Evolutionary conservation across 2,797 vertebrate genomes (phyloP).

Genomic region (Malacoraja senta): DNA sequence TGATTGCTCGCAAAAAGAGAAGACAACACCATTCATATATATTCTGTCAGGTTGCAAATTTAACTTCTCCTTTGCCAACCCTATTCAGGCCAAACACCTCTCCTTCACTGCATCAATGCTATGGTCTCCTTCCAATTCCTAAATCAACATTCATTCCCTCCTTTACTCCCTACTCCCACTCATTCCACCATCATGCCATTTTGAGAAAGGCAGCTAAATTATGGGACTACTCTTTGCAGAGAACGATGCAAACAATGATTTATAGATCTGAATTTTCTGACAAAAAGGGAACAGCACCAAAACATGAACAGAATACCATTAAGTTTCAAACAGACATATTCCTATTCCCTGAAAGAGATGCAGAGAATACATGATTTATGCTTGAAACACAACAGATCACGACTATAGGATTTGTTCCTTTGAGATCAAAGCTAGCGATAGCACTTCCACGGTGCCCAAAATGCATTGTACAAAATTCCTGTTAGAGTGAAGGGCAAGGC

Average conservation of each 20-base stretch:
- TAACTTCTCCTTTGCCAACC: not conserved
- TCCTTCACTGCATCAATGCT: not conserved
- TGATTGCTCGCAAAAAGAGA: conserved; percentile 54
- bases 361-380: not conserved
- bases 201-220: not conserved
- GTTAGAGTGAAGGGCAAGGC: too few species aligned
- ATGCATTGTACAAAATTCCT: not conserved
- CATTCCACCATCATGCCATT: not conserved
- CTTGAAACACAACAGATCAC: not conserved
- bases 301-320: not conserved
- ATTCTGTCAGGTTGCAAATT: not conserved
- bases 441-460: not conserved
- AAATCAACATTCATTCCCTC: not conserved
- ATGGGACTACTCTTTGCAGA: not conserved
- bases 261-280: not conserved
- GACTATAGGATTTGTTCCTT: not conserved
- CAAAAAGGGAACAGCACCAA: not conserved
- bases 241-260: not conserved
- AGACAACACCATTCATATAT: conserved; percentile 47
- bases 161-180: not conserved
- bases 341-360: not conserved
- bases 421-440: not conserved
- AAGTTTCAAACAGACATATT: not conserved
- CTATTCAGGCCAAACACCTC: not conserved
- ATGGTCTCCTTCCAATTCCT: not conserved